Evolutionary conservation across 2,113 vertebrate genomes (phyloP), one percentile per base, ranked within the genome.

Genomic region (Perognathus longimembris): DNA sequence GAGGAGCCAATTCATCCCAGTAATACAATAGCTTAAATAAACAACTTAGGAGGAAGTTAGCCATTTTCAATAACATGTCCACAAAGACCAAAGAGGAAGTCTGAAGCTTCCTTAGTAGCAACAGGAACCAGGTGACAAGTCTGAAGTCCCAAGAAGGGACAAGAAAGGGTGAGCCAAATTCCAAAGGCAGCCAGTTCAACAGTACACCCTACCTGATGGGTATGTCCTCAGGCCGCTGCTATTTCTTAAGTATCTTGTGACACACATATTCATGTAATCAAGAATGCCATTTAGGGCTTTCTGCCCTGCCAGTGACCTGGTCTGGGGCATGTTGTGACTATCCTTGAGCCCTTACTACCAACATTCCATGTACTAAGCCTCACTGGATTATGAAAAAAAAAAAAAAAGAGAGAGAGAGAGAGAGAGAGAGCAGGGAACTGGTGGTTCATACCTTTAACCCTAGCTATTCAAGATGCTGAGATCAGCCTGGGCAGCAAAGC

Each of bases 311-410:
- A 78, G 69, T 94, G 94, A 93, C 92, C 92, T 26, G 66, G 83
- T 22, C 54, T 83, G 67, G 50, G 40, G 57, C 50, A 93, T 30
- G 67, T 10, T 38, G 24, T 88, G 88, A 85, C 83, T 59, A 69
- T 54, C 20, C 30, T 38, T 73, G 32, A 83, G 18, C 57, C 70
- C 45, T 84, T 81, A 70, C 59, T 83, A 69, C 57, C 79, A 69
- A 75, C 94, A 95, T 95, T 94, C 90, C 92, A 88, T 59, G 91
- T 83, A 88, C 21, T 89, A 87, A 82, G 30, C 63, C 84, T 92
- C 80, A 81, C 3, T 77, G 40, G 63, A 38, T 84, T 67, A 80
- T 73, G 54, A 78, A 88, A 83, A 87, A 61, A n/a, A n/a, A n/a
- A n/a, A n/a, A n/a, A n/a, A n/a, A n/a, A n/a, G n/a, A n/a, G n/a